phyloP scores from a whole-genome alignment of 2,113 vertebrate species.

The Danio rerio region GRCz12tu NC_133190.1:50882501-50883000 shows the following conservation, averaged over 20 bases:
- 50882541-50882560: too few species aligned
- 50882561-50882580: too few species aligned
- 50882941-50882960: not conserved
- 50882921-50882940: constrained; percentile 26
- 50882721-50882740: not conserved
- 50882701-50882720: too few species aligned
- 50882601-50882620: not conserved
- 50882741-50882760: not conserved
- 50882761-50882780: not conserved
- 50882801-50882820: constrained; percentile 33
- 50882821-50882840: constrained; percentile 5
- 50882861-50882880: constrained; percentile 29
- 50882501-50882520: too few species aligned
- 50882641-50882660: too few species aligned
- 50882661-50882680: not conserved
- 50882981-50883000: not conserved
- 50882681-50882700: not conserved
- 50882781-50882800: not conserved
- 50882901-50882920: constrained; percentile 46
- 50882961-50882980: constrained; percentile 22
- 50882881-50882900: constrained; percentile 47
- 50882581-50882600: too few species aligned
- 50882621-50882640: constrained; percentile 15
- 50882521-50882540: too few species aligned
- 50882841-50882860: constrained; percentile 20